These are phyloP conservation scores for Arctia plantaginis DNA, from an alignment of 2,888 invertebrate species.

Conservation along the genomic window DNA sequence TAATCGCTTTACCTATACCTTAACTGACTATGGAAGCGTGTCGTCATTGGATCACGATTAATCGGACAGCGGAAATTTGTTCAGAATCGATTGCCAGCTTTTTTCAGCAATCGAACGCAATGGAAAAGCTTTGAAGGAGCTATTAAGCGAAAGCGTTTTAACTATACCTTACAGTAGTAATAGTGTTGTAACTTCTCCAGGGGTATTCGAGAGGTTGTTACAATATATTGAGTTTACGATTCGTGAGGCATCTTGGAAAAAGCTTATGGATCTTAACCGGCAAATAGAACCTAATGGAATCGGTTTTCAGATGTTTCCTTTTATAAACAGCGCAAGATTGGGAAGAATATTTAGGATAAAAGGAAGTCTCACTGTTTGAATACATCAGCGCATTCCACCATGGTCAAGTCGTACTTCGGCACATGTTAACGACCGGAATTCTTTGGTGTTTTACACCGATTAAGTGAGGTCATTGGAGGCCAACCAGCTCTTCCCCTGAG, in stretches of 20 bases:
- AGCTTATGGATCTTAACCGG: not conserved
- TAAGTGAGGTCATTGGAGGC: no score
- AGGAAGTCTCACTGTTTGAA: no score
- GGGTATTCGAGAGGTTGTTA: not conserved
- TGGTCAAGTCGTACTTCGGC: no score
- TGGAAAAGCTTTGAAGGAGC: not conserved
- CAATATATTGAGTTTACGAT: not conserved
- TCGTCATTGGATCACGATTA: conserved; percentile 12
- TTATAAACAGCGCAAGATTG: not conserved
- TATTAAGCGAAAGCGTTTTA: not conserved
- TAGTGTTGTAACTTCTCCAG: not conserved
- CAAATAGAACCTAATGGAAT: not conserved
- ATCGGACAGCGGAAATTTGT: conserved; percentile 18
- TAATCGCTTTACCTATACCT: not conserved
- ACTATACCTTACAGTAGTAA: not conserved
- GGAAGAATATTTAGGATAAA: not conserved
- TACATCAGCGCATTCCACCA: no score
- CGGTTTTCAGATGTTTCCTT: not conserved
- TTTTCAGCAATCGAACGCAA: not conserved
- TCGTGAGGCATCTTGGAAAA: not conserved
- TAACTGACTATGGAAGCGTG: conserved; percentile 6
- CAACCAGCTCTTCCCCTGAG: no score
- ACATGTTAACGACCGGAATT: no score
- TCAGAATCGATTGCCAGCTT: conserved; percentile 6
- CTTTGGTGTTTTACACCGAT: no score